Evolutionary conservation across 2,888 invertebrate genomes (phyloP).

Genomic region (Caenorhabditis sinica): DNA sequence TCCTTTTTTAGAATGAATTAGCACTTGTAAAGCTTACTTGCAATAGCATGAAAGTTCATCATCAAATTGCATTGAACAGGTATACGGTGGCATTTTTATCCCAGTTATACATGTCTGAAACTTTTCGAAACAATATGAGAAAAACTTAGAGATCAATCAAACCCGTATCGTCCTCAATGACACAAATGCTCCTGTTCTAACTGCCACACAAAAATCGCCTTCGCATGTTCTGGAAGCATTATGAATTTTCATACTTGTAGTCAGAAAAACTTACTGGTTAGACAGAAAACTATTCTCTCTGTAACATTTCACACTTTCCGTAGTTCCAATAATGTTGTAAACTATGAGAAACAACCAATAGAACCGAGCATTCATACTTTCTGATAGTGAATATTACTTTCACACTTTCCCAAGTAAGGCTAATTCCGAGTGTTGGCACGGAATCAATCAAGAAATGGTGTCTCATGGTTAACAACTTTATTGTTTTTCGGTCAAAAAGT

Average conservation of each 20-base stretch:
- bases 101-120: constrained; percentile 22
- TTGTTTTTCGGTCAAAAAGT: constrained; percentile 2
- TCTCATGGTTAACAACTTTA: not conserved
- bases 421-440: not conserved
- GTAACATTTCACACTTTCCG: constrained; percentile 12
- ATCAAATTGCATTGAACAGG: not conserved
- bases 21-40: constrained; percentile 1
- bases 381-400: not conserved
- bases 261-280: constrained; percentile 5
- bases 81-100: constrained; percentile 2
- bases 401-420: not conserved
- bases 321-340: not conserved
- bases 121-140: not conserved
- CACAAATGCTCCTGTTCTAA: constrained; percentile 1
- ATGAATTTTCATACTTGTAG: not conserved
- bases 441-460: not conserved
- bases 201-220: constrained; percentile 28
- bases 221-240: constrained; percentile 17
- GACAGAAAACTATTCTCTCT: constrained; percentile 11
- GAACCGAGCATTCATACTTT: not conserved
- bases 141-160: not conserved
- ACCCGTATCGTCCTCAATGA: not conserved
- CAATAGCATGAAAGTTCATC: constrained; percentile 18
- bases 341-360: not conserved
- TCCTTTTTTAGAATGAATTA: no score